Conservation (phyloP, 2,888 invertebrate genomes). For the Neocrepidodera transversa region DNA sequence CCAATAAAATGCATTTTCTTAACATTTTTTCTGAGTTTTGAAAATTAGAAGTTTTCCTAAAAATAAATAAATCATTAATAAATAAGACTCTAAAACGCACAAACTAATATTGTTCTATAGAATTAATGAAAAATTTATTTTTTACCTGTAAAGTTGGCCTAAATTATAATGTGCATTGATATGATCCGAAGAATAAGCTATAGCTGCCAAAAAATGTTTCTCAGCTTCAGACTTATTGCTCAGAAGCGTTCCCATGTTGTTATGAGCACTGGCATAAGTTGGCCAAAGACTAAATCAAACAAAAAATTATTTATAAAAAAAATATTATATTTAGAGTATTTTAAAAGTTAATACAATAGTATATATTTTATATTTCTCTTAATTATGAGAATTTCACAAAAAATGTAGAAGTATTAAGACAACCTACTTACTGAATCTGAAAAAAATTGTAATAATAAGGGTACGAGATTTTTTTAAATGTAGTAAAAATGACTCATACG, state of each 20-base stretch:
- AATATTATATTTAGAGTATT: no score
- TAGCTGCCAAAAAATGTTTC: constrained; percentile 76
- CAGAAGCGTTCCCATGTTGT: constrained; percentile 84
- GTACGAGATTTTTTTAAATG: no score
- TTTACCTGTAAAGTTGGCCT: constrained; percentile 81
- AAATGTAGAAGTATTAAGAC: no score
- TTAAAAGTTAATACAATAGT: no score
- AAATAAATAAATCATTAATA: constrained; percentile 42
- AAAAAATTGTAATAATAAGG: no score
- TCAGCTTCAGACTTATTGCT: constrained; percentile 74
- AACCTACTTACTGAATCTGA: no score
- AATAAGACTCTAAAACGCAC: no score
- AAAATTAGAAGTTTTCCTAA: constrained; percentile 71
- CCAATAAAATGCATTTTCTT: constrained; percentile 71
- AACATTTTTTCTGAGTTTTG: constrained; percentile 72
- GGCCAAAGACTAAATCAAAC: constrained; percentile 80
- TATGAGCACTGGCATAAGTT: constrained; percentile 84
- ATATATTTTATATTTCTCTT: no score
- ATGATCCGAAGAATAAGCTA: constrained; percentile 76
- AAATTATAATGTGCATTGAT: constrained; percentile 86
- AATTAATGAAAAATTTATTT: no score
- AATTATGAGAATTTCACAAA: no score
- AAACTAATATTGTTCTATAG: no score
- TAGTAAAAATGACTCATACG: no score
- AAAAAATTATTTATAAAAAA: not conserved